A percentile compares a stretch with the other conserved stretches of the same genome.
Evolutionary conservation across 2,888 invertebrate species (phyloP).

Genomic region (Phasia obesa): DNA sequence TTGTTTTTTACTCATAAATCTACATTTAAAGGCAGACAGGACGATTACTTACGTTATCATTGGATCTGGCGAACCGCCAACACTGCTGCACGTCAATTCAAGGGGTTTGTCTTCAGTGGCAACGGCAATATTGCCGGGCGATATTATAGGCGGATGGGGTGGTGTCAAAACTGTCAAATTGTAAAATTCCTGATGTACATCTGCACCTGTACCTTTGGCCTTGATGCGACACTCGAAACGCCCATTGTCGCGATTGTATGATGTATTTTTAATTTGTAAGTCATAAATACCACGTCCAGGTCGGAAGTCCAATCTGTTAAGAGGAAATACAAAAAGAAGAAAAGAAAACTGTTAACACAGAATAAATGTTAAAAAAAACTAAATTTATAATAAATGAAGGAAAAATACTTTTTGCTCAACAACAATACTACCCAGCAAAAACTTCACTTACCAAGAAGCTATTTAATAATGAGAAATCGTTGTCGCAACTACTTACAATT

Average conservation of each 20-base stretch:
- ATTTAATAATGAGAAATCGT: no score
- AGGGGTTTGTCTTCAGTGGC: slow-evolving; percentile 92
- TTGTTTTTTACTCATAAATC: slow-evolving; percentile 20
- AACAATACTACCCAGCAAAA: no score
- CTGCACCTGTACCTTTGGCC: slow-evolving; percentile 91
- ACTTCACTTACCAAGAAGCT: no score
- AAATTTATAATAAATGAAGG: slow-evolving; percentile 11
- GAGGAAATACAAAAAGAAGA: slow-evolving; percentile 35
- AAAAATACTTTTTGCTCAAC: not conserved
- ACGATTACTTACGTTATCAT: slow-evolving; percentile 86
- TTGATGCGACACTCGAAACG: slow-evolving; percentile 95
- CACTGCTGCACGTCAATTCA: slow-evolving; percentile 90
- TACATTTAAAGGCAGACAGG: slow-evolving; percentile 23
- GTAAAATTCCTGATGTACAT: slow-evolving; percentile 92
- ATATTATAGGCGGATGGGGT: slow-evolving; percentile 90
- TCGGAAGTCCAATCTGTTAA: slow-evolving; percentile 88
- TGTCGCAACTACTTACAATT: no score
- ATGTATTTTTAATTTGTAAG: slow-evolving; percentile 93
- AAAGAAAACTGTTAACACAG: slow-evolving; percentile 21
- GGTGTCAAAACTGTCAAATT: slow-evolving; percentile 92
- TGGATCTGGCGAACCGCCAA: slow-evolving; percentile 95
- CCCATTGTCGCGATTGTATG: slow-evolving; percentile 95
- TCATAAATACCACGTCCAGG: slow-evolving; percentile 93
- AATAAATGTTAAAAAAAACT: slow-evolving; percentile 24
- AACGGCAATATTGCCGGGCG: slow-evolving; percentile 89